Percentiles rank a stretch among this genome's conserved stretches.
phyloP scores from a whole-genome alignment of 1,140 invertebrate species.

The Drosophila sproati region DNA sequence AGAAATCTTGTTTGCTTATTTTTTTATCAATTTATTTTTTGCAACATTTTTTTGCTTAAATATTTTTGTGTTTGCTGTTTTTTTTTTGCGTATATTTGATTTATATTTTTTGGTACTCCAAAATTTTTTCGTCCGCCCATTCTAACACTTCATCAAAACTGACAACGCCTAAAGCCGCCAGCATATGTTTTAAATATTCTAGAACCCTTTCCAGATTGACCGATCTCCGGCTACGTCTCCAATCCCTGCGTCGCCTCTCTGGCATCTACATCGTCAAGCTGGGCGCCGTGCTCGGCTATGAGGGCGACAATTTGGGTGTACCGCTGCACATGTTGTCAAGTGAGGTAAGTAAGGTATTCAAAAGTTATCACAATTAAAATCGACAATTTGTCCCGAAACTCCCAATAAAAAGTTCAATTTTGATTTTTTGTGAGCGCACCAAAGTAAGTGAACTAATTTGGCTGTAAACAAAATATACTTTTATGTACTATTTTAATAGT shows the following conservation, averaged over 20 bases:
- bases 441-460: slow-evolving; percentile 73
- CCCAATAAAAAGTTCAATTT: slow-evolving; percentile 39
- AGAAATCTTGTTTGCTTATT: slow-evolving; percentile 13
- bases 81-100: slow-evolving; percentile 61
- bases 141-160: slow-evolving; percentile 81
- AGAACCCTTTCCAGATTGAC: slow-evolving; percentile 87
- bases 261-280: slow-evolving; percentile 92
- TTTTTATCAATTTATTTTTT: slow-evolving; percentile 29
- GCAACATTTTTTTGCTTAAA: slow-evolving; percentile 20
- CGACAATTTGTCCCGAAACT: slow-evolving; percentile 49
- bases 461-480: slow-evolving; percentile 34
- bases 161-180: slow-evolving; percentile 54
- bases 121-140: slow-evolving; percentile 84
- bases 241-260: slow-evolving; percentile 90
- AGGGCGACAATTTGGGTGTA: slow-evolving; percentile 85
- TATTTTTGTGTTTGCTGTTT: slow-evolving; percentile 47
- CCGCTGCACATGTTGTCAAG: slow-evolving; percentile 85
- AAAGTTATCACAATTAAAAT: slow-evolving; percentile 17
- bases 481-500: slow-evolving; percentile 30
- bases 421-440: slow-evolving; percentile 64
- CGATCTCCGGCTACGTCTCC: slow-evolving; percentile 89
- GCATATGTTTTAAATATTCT: slow-evolving; percentile 81
- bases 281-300: slow-evolving; percentile 89
- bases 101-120: slow-evolving; percentile 74
- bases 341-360: slow-evolving; percentile 84